Evolutionary conservation across 2,888 invertebrate species (phyloP), one percentile per base, ranked within the genome.

Genomic region (Drosophila pegasa): DNA sequence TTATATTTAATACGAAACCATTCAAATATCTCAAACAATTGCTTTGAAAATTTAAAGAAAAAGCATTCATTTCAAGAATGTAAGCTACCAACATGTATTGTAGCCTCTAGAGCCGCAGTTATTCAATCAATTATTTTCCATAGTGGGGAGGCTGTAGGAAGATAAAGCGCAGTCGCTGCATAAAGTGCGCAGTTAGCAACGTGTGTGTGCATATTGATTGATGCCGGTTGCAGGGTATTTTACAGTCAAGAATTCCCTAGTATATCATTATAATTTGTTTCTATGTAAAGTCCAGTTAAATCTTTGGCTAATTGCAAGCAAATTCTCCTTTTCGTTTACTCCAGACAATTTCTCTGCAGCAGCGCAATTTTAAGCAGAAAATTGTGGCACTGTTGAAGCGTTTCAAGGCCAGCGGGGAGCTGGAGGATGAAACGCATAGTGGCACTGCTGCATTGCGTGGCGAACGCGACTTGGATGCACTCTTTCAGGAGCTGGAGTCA

Each of bases 361-460:
- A 98, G 95, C 95, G 98, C 90, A 99, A 99, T 93, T 94, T 99
- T 90, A 99, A 99, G 92, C 98, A 99, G 93, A 97, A 97, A 93
- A 98, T 99, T 93, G 97, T 98, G 74, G 97, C 98, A 54, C 93
- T 99, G 81, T 93, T 99, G 90, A 96, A 97, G 91, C 95, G 98
- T 88, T 99, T 99, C 94, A 96, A 97, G 87, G 96, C 97, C 75
- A 96, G 97, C 40, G 99, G 99, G 92, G 98, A 98, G 89, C 93
- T 97, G 90, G 96, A 96, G 89, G 94, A 95, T 18, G 94, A 95
- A 48, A 93, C 94, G 3, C 92, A 94, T 40, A 92, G 94, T 29
- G 95, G 94, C 80, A 93, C 95, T 54, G 92, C 93, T 47, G 93
- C 94, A 62, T 85, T 94, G 64, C 95, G 96, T 71, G 96, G 96